These are phyloP conservation scores for Coelopa frigida DNA, from an alignment of 1,140 invertebrate species.

Conservation along the genomic window DNA sequence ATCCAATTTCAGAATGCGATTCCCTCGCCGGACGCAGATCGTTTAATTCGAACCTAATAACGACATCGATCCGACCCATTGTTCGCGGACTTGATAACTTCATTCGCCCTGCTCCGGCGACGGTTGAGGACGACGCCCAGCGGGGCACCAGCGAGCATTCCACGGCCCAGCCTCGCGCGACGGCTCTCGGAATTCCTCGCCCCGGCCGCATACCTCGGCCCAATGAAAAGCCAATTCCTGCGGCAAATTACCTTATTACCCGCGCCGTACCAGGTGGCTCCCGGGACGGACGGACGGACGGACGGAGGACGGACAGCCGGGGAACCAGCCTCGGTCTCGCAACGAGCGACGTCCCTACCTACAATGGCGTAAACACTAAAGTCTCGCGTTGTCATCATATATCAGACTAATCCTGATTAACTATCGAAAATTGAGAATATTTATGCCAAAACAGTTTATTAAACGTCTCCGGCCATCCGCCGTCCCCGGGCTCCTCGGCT, in stretches of 20 bases:
- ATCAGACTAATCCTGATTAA: slow-evolving; percentile 40
- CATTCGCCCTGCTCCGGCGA: no score
- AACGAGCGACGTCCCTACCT: background rate
- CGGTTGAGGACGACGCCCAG: no score
- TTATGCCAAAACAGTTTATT: slow-evolving; percentile 4
- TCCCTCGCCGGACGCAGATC: no score
- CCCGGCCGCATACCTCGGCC: slow-evolving; percentile 20
- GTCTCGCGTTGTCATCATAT: slow-evolving; percentile 33
- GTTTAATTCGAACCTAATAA: no score
- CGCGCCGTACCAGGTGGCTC: background rate
- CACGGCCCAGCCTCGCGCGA: no score
- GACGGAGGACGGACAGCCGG: slow-evolving; percentile 23
- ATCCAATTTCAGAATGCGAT: no score
- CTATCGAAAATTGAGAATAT: slow-evolving; percentile 23
- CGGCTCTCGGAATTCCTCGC: background rate
- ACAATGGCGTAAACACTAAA: slow-evolving; percentile 26
- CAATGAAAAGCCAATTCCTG: slow-evolving; percentile 37
- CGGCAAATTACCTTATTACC: slow-evolving; percentile 5
- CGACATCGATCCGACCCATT: no score
- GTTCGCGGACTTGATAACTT: no score
- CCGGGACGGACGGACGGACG: slow-evolving; percentile 20
- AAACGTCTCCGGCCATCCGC: no score
- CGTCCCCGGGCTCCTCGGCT: no score
- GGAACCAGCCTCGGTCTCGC: background rate
- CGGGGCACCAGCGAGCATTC: no score